phyloP scores from a whole-genome alignment of 2,113 vertebrate genomes.

The Gobius niger region DNA sequence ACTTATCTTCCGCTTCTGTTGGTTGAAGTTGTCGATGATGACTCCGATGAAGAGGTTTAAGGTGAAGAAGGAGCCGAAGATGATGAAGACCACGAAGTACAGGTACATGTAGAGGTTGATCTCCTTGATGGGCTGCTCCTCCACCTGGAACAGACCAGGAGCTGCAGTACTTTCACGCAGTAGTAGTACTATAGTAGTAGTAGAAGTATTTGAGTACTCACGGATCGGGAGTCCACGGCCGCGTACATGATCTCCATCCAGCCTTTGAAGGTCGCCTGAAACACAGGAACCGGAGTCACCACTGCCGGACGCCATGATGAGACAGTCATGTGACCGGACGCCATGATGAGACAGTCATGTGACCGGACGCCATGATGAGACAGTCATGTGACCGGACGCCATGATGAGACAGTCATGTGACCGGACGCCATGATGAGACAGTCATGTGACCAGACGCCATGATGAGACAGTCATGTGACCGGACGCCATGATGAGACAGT shows the following conservation, averaged over 20 bases:
- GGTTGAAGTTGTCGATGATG: slow-evolving; percentile 99
- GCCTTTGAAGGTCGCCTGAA: slow-evolving; percentile 95
- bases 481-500: no score
- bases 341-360: no score
- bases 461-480: no score
- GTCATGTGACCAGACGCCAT: no score
- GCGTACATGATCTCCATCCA: slow-evolving; percentile 99
- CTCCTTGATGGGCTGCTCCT: slow-evolving; percentile 83
- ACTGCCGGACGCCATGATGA: no score
- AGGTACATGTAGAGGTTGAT: slow-evolving; percentile 96
- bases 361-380: no score
- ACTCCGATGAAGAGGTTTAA: slow-evolving; percentile 97
- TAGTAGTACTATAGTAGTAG: neutral
- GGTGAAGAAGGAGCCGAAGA: slow-evolving; percentile 98
- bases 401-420: no score
- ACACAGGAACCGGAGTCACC: neutral
- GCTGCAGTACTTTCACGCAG: neutral
- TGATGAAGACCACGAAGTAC: slow-evolving; percentile 95
- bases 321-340: no score
- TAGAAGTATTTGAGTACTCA: slow-evolving; percentile 60
- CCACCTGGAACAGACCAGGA: slow-evolving; percentile 63
- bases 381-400: no score
- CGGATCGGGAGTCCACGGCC: slow-evolving; percentile 91
- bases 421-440: no score
- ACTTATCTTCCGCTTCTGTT: slow-evolving; percentile 98